Evolutionary conservation across 2,113 vertebrate species (phyloP).

Genomic region (Forbesichthys papilliferus): DNA sequence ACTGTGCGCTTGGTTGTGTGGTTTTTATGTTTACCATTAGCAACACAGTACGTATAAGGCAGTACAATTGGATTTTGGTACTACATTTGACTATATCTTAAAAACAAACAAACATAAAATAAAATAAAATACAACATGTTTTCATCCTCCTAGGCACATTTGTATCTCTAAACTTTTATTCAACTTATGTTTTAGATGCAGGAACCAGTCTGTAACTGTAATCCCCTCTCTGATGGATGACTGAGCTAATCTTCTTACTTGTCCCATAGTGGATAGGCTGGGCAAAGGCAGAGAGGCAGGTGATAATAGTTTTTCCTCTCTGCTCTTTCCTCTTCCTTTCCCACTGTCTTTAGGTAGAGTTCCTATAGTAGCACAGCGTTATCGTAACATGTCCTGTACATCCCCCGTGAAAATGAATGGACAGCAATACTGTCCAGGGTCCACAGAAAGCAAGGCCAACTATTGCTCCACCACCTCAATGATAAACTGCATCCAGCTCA

Average conservation of each 20-base stretch:
- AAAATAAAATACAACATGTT: too few species aligned
- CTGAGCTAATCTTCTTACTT: constrained; percentile 68
- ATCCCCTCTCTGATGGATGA: constrained; percentile 61
- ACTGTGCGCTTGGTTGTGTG: too few species aligned
- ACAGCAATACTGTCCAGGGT: background rate
- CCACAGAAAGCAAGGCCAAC: background rate
- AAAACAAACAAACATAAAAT: too few species aligned
- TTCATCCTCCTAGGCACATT: constrained; percentile 38
- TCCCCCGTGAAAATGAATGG: constrained; percentile 1
- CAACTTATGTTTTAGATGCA: constrained; percentile 2
- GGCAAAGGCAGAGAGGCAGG: constrained; percentile 50
- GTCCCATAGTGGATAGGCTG: constrained; percentile 55
- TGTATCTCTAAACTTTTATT: constrained; percentile 42
- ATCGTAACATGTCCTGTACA: constrained; percentile 38
- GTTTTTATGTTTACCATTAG: too few species aligned
- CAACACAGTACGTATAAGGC: too few species aligned
- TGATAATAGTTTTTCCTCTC: constrained; percentile 61
- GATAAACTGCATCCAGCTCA: background rate
- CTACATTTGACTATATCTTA: too few species aligned
- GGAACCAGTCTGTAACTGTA: constrained; percentile 49
- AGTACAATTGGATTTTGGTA: too few species aligned
- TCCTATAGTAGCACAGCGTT: constrained; percentile 43
- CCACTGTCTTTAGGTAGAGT: constrained; percentile 28
- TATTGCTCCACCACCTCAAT: background rate
- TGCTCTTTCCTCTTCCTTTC: constrained; percentile 23